A percentile compares a stretch with the other conserved stretches of the same genome.
These are phyloP conservation scores for Sepiola atlantica DNA, from an alignment of 2,888 invertebrate species.

Conservation along the genomic window DNA sequence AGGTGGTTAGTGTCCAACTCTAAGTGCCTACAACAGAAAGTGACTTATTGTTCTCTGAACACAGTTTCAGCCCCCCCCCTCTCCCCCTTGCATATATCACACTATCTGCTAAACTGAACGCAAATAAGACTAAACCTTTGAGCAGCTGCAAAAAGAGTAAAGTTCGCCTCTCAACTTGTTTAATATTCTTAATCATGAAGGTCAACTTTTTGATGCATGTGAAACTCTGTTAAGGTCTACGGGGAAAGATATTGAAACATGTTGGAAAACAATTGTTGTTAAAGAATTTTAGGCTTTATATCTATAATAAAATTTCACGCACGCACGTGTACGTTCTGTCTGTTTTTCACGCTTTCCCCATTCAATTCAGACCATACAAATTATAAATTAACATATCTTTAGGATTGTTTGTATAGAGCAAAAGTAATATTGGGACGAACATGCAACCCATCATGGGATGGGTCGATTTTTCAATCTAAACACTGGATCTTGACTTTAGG, in stretches of 20 bases:
- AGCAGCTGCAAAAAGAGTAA: neutral
- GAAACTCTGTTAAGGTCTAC: neutral
- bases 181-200: neutral
- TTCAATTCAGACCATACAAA: too few species aligned
- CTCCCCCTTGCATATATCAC: neutral
- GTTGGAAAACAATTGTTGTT: neutral
- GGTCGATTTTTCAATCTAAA: too few species aligned
- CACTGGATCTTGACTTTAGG: too few species aligned
- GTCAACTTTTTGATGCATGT: neutral
- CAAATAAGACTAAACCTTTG: neutral
- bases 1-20: neutral
- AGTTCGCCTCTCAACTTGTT: neutral
- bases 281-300: neutral
- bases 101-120: neutral
- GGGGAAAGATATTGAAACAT: neutral
- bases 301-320: neutral
- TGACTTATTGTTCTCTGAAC: neutral
- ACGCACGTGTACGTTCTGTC: neutral
- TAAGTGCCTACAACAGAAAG: neutral
- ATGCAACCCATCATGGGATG: too few species aligned
- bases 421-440: too few species aligned
- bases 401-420: too few species aligned
- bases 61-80: neutral
- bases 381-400: too few species aligned
- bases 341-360: neutral